Base-by-base conservation (phyloP, 2,113 vertebrate species). In the Gallinago undulata region DNA sequence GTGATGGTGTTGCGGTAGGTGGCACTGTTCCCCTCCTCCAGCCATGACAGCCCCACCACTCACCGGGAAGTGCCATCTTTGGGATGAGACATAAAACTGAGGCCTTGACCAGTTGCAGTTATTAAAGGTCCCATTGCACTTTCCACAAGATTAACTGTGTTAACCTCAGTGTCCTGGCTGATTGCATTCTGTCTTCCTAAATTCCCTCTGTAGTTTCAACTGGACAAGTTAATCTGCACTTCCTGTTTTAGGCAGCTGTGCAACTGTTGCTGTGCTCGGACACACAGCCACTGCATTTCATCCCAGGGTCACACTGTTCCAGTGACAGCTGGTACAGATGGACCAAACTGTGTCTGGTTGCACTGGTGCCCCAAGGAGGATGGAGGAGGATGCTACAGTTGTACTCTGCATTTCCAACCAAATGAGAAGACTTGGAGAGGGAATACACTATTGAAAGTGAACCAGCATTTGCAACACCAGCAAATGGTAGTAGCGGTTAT, bases 61-160 rank as follows among this genome's bases (percentile, higher is more conserved):
- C 62, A 33, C 55, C 1, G 45, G 64, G 17, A 96, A 91, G 80
- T 94, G 87, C 96, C 96, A 92, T 96, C 94, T 95, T 96, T 95
- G 92, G 94, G 92, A 96, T 79, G 81, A 97, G 70, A 96, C 81
- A 93, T 97, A 97, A 97, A 97, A 93, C 96, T 72, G 92, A 95
- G 95, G 96, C 95, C 95, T 96, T 94, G 96, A 97, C 95, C 95
- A 93, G 96, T 95, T 95, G 94, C 87, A 84, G 91, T 97, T 97
- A 97, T 97, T 94, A 96, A 97, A 96, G 94, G 96, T 94, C 96
- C 96, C 94, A 96, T 84, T 96, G 96, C 96, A 97, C 95, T 93
- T 97, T 96, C 96, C 95, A 96, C 94, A 96, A 96, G 94, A 96
- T 97, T 97, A 97, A 96, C 95, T 96, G 95, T 96, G 92, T 97